Evolutionary conservation across 2,797 vertebrate genomes (phyloP).

Genomic region (Lates japonicus): DNA sequence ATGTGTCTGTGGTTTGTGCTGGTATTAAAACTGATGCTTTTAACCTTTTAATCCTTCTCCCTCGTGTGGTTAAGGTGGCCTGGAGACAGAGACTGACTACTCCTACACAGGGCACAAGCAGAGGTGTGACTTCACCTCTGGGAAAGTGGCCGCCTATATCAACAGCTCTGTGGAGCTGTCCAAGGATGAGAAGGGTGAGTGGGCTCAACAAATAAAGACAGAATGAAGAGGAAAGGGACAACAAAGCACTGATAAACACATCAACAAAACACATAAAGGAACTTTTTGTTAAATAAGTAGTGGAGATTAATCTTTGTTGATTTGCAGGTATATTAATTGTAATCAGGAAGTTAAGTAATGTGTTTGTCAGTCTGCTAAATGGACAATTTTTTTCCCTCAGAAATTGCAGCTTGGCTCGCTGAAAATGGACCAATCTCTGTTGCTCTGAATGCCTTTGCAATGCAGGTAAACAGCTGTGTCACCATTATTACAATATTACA

Average conservation of each 20-base stretch:
- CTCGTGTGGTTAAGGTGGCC: conserved; percentile 84
- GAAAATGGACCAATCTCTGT: conserved; percentile 92
- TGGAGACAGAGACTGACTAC: conserved; percentile 92
- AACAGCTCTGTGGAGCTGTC: conserved; percentile 91
- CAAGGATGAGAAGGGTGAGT: conserved; percentile 89
- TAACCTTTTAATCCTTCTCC: neutral
- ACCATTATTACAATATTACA: neutral
- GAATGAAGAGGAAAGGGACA: neutral
- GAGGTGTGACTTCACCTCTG: conserved; percentile 85
- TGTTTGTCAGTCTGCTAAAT: neutral
- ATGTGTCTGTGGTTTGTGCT: neutral
- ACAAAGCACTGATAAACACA: neutral
- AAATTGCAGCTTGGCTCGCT: conserved; percentile 91
- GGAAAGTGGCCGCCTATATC: conserved; percentile 91
- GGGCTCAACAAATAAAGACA: neutral
- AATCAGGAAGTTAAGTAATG: neutral
- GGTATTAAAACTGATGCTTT: too few species aligned
- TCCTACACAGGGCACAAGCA: conserved; percentile 89
- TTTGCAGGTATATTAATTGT: neutral
- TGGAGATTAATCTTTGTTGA: neutral
- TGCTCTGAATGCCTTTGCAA: conserved; percentile 94
- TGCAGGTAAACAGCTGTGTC: conserved; percentile 88
- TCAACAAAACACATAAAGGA: neutral
- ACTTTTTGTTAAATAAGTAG: neutral
- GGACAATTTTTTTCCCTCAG: conserved; percentile 68